Conservation (phyloP, 92 coral and sea anemone genomes). For the Anthopleura xanthogrammica region DNA sequence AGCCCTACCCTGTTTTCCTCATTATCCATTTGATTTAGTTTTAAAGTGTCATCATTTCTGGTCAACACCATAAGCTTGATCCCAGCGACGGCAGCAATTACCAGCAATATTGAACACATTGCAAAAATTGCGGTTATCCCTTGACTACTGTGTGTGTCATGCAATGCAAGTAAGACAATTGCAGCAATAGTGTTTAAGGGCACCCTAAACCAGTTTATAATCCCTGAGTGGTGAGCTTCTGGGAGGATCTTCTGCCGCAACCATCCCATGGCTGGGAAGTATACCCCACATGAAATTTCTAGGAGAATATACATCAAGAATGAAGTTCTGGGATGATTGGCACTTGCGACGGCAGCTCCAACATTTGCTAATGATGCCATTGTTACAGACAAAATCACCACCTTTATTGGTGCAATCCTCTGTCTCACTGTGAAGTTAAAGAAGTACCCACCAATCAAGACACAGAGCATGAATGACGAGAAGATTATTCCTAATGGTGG, state of each 20-base stretch:
- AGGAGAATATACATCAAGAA: conserved; percentile 82
- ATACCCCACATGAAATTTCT: conserved; percentile 91
- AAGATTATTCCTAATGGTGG: conserved; percentile 94
- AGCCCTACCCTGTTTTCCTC: conserved; percentile 58
- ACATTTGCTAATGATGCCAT: conserved; percentile 81
- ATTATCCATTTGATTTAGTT: conserved; percentile 38
- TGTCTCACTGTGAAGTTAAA: conserved; percentile 68
- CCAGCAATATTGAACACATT: conserved; percentile 80
- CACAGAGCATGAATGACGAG: conserved; percentile 95
- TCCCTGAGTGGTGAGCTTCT: conserved; percentile 97
- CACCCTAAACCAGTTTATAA: conserved; percentile 98
- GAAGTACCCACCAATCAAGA: conserved; percentile 76
- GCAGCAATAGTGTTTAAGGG: conserved; percentile 94
- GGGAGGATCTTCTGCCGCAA: conserved; percentile 89
- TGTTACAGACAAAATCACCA: conserved; percentile 63
- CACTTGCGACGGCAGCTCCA: conserved; percentile 87
- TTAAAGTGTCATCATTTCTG: conserved; percentile 67
- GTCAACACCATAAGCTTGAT: conserved; percentile 62
- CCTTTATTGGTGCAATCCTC: conserved; percentile 67
- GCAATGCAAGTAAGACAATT: conserved; percentile 87
- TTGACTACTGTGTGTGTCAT: conserved; percentile 94
- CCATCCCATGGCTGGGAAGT: conserved; percentile 99
- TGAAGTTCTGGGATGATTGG: conserved; percentile 87
- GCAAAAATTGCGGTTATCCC: conserved; percentile 96
- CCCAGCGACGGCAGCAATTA: conserved; percentile 72